Base-by-base conservation (phyloP, 1,140 invertebrate species). In the Sesamia nonagrioides region DNA sequence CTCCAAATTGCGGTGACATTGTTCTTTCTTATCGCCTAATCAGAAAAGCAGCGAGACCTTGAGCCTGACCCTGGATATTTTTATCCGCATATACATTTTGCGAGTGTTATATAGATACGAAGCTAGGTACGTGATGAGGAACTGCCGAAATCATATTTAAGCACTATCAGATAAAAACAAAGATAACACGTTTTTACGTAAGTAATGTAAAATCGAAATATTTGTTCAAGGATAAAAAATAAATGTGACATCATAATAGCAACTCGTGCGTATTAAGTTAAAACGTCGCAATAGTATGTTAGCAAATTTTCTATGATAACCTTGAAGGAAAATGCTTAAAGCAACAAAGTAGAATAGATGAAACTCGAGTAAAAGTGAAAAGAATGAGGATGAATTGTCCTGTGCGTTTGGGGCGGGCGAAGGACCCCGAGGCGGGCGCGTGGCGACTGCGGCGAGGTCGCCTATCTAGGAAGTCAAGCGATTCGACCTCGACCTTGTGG, bases 21-120 rank as follows among this genome's bases (percentile, higher is more conserved):
- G 52, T 73, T 75, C 15, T 81, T 89, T 86, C 89, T 93, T 94
- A 93, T 94, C 92, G 87, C 85, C 89, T 93, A 93, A 94, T 94
- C 92, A 93, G 92, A 91, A 92, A 92, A 92, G 90, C 89, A 86
- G 83, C 82, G 76, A 86, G 88, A 89, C 92, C 92, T 94, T 93
- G 91, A 90, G 89, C 87, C 83, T 92, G 92, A 92, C 92, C 92
- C 88, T 94, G 92, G 88, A 87, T 92, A 94, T 92, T 92, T 93
- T 94, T 92, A 92, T 93, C 89, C 92, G 91, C 89, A 90, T 90
- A 92, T 60, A 79, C 66, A 77, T 92, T 93, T 93, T 83, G 91
- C 92, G 88, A 91, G 88, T 86, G 80, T 85, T 85, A 75, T 83
- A 80, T 84, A 80, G 81, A 86, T 85, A 88, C 77, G 73, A 60